phyloP scores from a whole-genome alignment of 2,888 invertebrate species.

The Hydriomena furcata region DNA sequence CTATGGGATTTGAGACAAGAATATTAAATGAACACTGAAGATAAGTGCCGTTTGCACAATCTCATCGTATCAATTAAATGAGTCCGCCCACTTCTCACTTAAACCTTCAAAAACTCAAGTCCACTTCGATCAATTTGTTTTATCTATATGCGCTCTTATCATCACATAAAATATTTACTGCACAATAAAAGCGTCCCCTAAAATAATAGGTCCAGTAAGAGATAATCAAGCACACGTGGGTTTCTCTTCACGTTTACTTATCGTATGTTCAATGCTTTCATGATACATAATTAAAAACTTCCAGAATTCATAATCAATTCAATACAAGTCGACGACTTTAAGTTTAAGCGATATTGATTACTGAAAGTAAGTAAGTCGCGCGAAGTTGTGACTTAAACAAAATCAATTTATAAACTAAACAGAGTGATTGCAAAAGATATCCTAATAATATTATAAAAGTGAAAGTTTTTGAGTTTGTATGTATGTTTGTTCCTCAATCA shows the following conservation, averaged over 20 bases:
- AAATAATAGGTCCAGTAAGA: slow-evolving; percentile 74
- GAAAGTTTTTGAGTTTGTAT: too few relatives aligned
- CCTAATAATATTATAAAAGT: slow-evolving; percentile 7
- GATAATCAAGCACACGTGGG: slow-evolving; percentile 59
- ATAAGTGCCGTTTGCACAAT: slow-evolving; percentile 66
- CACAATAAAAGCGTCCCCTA: slow-evolving; percentile 73
- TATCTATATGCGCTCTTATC: slow-evolving; percentile 74
- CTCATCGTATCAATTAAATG: slow-evolving; percentile 70
- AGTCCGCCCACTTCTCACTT: slow-evolving; percentile 65
- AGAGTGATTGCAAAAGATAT: slow-evolving; percentile 37
- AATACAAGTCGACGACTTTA: slow-evolving; percentile 4
- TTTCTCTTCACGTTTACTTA: slow-evolving; percentile 30
- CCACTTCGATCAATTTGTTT: slow-evolving; percentile 76
- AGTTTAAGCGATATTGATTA: slow-evolving; percentile 33
- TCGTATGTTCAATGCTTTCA: slow-evolving; percentile 20
- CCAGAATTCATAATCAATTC: slow-evolving; percentile 18
- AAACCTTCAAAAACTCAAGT: slow-evolving; percentile 63
- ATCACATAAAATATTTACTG: slow-evolving; percentile 78
- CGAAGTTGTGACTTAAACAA: slow-evolving; percentile 33
- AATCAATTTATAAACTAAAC: slow-evolving; percentile 41
- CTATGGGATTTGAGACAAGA: slow-evolving; percentile 31
- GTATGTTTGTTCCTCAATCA: too few relatives aligned
- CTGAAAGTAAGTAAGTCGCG: slow-evolving; percentile 30
- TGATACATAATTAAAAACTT: slow-evolving; percentile 28
- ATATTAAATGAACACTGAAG: slow-evolving; percentile 69